Conservation (phyloP, 2,888 invertebrate species). For the Timandra comae region DNA sequence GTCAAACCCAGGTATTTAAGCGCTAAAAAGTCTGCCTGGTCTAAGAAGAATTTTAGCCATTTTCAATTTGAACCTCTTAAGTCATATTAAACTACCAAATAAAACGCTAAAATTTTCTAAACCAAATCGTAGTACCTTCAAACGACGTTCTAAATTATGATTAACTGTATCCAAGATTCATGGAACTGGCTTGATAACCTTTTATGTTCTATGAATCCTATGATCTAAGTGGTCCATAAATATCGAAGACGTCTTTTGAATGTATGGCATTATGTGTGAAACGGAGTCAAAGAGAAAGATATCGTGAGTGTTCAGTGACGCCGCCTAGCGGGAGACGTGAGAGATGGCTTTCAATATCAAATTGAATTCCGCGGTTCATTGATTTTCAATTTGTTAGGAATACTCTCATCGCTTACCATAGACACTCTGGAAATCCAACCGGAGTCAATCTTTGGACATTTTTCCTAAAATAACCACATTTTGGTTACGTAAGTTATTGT, state of each 20-base stretch:
- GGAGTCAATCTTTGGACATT: slow-evolving; percentile 57
- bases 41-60: too few species aligned
- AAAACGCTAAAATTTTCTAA: too few species aligned
- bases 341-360: slow-evolving; percentile 79
- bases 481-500: background rate
- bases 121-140: too few species aligned
- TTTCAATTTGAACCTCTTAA: too few species aligned
- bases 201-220: slow-evolving; percentile 3
- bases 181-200: slow-evolving; percentile 3
- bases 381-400: slow-evolving; percentile 77
- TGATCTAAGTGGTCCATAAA: slow-evolving; percentile 22
- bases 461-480: slow-evolving; percentile 20
- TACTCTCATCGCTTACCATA: slow-evolving; percentile 67
- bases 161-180: too few species aligned
- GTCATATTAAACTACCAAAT: too few species aligned
- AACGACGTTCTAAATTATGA: too few species aligned
- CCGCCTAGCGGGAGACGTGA: slow-evolving; percentile 52
- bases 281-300: slow-evolving; percentile 61
- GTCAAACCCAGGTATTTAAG: too few species aligned
- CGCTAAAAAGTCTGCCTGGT: too few species aligned
- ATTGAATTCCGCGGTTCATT: slow-evolving; percentile 82
- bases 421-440: slow-evolving; percentile 52
- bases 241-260: slow-evolving; percentile 35
- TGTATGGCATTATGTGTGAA: slow-evolving; percentile 54
- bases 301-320: slow-evolving; percentile 52